phyloP scores from a whole-genome alignment of 2,888 invertebrate genomes.

The Tinea pellionella region DNA sequence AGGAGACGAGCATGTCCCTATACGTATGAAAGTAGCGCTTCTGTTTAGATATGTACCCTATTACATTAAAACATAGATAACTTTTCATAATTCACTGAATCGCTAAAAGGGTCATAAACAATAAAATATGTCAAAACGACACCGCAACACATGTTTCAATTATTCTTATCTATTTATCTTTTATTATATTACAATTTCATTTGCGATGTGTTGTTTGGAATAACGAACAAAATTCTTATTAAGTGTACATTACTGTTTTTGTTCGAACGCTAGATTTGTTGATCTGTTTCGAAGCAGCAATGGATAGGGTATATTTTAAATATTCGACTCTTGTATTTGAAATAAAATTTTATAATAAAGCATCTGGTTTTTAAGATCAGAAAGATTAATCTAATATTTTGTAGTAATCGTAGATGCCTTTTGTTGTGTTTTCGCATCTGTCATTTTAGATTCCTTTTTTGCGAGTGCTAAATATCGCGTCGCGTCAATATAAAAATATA shows the following conservation, averaged over 20 bases:
- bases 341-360: conserved; percentile 7
- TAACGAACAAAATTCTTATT: background rate
- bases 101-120: conserved; percentile 38
- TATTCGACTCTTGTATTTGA: background rate
- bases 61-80: conserved; percentile 31
- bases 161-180: conserved; percentile 54
- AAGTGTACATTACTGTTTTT: background rate
- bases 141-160: conserved; percentile 60
- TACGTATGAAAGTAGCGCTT: too few species aligned
- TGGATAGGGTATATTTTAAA: background rate
- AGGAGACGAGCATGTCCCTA: too few species aligned
- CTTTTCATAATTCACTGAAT: conserved; percentile 18
- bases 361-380: conserved; percentile 31
- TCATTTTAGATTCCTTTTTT: conserved; percentile 25
- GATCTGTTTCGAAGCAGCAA: background rate
- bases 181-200: conserved; percentile 17
- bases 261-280: background rate
- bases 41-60: too few species aligned
- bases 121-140: conserved; percentile 27
- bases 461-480: background rate
- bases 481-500: too few species aligned
- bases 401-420: conserved; percentile 55
- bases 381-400: conserved; percentile 38
- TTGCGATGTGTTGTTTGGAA: background rate
- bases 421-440: conserved; percentile 58